Percentiles rank a stretch among this genome's conserved stretches.
Evolutionary conservation across 1,140 invertebrate genomes (phyloP).

Genomic region (Paralvinella palmiformis): DNA sequence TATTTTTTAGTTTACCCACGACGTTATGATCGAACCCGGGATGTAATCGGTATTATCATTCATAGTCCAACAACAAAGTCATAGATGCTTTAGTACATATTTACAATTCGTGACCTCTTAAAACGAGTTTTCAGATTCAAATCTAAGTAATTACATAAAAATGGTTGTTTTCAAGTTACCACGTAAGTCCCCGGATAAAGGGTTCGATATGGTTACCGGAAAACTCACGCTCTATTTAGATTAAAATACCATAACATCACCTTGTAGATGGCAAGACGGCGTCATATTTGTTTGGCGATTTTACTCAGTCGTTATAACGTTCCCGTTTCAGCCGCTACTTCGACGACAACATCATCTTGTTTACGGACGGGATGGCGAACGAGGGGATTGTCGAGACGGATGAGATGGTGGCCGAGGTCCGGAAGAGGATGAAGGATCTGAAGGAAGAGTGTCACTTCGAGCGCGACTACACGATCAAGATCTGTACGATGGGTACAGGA

Average conservation of each 20-base stretch:
- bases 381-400: constrained; percentile 15
- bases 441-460: constrained; percentile 18
- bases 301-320: background rate
- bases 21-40: too few relatives aligned
- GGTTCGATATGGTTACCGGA: background rate
- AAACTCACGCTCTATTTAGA: background rate
- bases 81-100: too few relatives aligned
- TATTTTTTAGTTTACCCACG: too few relatives aligned
- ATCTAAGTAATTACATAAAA: background rate
- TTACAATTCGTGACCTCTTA: too few relatives aligned
- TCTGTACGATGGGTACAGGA: constrained; percentile 10
- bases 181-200: background rate
- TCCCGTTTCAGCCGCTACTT: constrained; percentile 10
- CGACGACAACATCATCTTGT: constrained; percentile 21
- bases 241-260: background rate
- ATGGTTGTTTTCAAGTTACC: background rate
- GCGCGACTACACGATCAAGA: constrained; percentile 17
- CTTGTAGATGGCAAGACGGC: background rate
- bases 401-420: constrained; percentile 14
- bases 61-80: too few relatives aligned
- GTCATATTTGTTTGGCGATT: background rate
- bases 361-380: constrained; percentile 21
- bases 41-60: too few relatives aligned
- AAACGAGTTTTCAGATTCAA: background rate
- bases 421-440: constrained; percentile 11